Evolutionary conservation across 2,797 vertebrate genomes (phyloP).

Genomic region (Propithecus deckenii): DNA sequence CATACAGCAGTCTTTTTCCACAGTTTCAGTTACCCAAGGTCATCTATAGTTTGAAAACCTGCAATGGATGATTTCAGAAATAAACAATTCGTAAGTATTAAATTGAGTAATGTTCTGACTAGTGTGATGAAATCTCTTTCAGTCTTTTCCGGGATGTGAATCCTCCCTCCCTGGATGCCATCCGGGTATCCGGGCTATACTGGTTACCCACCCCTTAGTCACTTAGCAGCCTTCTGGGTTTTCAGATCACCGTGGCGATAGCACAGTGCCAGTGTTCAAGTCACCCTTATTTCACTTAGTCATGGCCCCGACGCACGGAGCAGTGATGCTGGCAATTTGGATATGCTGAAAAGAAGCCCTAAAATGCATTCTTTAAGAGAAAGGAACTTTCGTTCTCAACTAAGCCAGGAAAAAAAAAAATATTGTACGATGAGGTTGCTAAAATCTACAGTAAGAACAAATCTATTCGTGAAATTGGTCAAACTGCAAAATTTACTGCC

Average conservation of each 20-base stretch:
- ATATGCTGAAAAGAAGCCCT: not conserved
- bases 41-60: not conserved
- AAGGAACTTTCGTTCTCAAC: not conserved
- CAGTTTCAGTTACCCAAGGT: not conserved
- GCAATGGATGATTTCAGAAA: not conserved
- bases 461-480: not conserved
- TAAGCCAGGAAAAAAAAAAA: not conserved
- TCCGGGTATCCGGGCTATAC: not conserved
- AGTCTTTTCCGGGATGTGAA: too few species aligned
- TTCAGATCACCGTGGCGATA: not conserved
- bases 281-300: not conserved
- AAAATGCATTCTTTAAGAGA: not conserved
- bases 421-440: not conserved
- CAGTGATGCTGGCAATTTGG: not conserved
- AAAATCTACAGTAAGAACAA: not conserved
- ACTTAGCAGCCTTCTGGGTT: not conserved
- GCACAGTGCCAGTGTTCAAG: not conserved
- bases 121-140: not conserved
- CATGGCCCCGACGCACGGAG: not conserved
- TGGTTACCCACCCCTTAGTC: not conserved
- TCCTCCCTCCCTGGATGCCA: not conserved
- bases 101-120: not conserved
- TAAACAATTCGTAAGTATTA: not conserved
- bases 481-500: not conserved
- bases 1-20: not conserved